These are phyloP conservation scores for Hypomecis atomaria DNA, from an alignment of 2,888 invertebrate species.

Conservation along the genomic window DNA sequence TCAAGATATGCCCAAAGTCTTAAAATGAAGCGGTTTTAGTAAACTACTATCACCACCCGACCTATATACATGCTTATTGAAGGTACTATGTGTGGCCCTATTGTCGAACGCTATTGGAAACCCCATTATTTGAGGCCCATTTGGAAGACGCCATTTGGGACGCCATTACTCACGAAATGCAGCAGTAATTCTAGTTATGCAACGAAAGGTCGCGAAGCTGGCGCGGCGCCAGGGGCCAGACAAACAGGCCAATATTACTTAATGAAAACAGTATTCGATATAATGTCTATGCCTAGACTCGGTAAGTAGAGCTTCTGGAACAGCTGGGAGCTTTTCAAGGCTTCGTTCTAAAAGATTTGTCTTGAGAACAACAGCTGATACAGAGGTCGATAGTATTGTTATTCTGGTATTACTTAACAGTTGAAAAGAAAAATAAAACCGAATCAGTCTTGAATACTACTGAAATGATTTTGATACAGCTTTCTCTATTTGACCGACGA, in stretches of 20 bases:
- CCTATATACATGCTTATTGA: no score
- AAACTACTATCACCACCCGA: no score
- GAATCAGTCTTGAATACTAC: no score
- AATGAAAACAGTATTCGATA: conserved; percentile 58
- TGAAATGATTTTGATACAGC: no score
- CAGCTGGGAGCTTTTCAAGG: conserved; percentile 21
- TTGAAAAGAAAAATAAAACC: no score
- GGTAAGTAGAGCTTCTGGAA: conserved; percentile 8
- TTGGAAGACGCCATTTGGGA: not conserved
- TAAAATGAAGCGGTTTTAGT: no score
- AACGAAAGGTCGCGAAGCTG: conserved; percentile 45
- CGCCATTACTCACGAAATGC: conserved; percentile 35
- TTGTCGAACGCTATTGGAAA: no score
- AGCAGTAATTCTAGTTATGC: conserved; percentile 39
- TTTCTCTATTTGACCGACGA: no score
- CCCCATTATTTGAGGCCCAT: not conserved
- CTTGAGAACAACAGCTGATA: not conserved
- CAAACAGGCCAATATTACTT: conserved; percentile 71
- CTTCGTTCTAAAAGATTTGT: conserved; percentile 1
- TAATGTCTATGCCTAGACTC: conserved; percentile 8
- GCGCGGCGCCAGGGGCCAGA: conserved; percentile 56
- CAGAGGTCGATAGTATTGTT: no score
- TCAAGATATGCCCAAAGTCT: no score
- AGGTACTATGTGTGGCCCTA: no score
- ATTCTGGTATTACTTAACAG: no score